Percentiles rank a stretch among this genome's conserved stretches.
These are phyloP conservation scores for Propsilocerus akamusi DNA, from an alignment of 1,140 invertebrate genomes.

Conservation along the genomic window DNA sequence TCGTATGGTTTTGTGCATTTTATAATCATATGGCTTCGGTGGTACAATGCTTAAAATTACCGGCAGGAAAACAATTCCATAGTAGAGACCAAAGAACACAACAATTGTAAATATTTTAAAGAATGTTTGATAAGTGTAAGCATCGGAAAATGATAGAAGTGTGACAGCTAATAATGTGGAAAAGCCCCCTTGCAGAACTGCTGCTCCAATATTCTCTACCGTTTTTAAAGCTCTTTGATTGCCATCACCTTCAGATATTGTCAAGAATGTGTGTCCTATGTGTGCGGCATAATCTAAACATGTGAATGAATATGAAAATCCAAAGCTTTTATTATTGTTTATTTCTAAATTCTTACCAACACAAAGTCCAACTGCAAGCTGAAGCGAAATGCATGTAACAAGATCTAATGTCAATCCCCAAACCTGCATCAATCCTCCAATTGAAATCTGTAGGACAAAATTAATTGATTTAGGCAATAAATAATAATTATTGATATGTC, in stretches of 20 bases:
- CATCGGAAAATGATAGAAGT: slow-evolving; percentile 45
- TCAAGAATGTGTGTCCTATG: slow-evolving; percentile 66
- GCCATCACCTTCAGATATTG: slow-evolving; percentile 28
- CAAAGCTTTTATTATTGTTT: too few species aligned
- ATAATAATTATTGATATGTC: slow-evolving; percentile 6
- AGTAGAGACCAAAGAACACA: slow-evolving; percentile 53
- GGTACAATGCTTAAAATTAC: slow-evolving; percentile 55
- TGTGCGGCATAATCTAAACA: slow-evolving; percentile 62
- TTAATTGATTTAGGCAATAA: background rate
- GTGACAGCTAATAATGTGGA: slow-evolving; percentile 61
- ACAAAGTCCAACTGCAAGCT: slow-evolving; percentile 71
- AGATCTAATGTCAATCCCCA: slow-evolving; percentile 74
- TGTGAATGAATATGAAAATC: background rate
- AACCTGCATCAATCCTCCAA: slow-evolving; percentile 59
- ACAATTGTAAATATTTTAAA: slow-evolving; percentile 67
- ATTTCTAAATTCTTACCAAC: slow-evolving; percentile 26
- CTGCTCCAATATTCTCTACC: slow-evolving; percentile 55
- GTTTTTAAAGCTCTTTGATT: slow-evolving; percentile 43
- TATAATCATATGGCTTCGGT: slow-evolving; percentile 30
- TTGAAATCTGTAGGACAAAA: slow-evolving; percentile 28
- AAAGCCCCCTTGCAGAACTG: slow-evolving; percentile 61
- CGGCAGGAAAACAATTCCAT: slow-evolving; percentile 56
- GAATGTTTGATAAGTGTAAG: slow-evolving; percentile 65
- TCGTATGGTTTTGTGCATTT: too few species aligned
- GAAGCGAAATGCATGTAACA: slow-evolving; percentile 65